phyloP scores from a whole-genome alignment of 2,113 vertebrate species.

The Condylura cristata region DNA sequence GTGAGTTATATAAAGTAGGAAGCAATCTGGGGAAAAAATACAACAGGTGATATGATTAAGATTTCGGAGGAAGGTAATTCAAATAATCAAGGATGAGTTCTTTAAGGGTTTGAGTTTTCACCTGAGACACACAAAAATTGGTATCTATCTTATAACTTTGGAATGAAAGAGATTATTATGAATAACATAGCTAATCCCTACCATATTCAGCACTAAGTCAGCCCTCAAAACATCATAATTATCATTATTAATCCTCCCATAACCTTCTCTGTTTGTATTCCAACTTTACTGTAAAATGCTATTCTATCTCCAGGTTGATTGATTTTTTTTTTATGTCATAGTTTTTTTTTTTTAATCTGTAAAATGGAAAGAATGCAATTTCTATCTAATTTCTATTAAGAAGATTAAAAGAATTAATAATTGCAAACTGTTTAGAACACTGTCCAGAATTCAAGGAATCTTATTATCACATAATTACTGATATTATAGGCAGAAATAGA shows the following conservation, averaged over 20 bases:
- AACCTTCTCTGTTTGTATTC: neutral
- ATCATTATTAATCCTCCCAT: neutral
- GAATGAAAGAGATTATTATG: neutral
- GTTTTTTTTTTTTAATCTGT: neutral
- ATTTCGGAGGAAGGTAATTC: neutral
- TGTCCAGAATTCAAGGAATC: neutral
- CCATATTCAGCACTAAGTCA: neutral
- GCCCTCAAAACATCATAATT: neutral
- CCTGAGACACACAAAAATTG: neutral
- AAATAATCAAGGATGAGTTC: neutral
- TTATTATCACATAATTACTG: constrained; percentile 11
- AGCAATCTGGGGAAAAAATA: neutral
- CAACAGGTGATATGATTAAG: neutral
- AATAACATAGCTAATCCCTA: neutral
- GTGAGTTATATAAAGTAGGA: neutral
- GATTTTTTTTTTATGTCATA: neutral
- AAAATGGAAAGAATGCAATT: neutral
- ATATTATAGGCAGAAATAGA: neutral
- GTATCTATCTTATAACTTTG: neutral
- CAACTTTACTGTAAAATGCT: too few relatives aligned
- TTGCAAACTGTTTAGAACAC: neutral
- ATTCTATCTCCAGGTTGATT: too few relatives aligned
- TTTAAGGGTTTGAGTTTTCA: neutral
- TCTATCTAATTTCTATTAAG: neutral
- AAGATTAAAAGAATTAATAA: neutral